phyloP scores from a whole-genome alignment of 2,888 invertebrate genomes.

The Crepidodera aurea region DNA sequence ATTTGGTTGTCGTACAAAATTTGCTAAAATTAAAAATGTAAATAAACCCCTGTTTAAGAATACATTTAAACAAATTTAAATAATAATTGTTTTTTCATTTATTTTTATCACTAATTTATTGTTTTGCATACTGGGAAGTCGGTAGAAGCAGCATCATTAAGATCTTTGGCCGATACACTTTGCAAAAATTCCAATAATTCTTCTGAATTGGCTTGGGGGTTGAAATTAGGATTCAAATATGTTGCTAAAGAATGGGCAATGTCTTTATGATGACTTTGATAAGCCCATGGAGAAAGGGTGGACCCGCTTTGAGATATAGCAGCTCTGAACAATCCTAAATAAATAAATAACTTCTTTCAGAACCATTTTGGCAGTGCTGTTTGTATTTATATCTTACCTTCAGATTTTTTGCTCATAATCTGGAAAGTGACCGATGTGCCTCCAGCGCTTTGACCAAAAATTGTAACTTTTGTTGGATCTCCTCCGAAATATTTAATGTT shows the following conservation, averaged over 20 bases:
- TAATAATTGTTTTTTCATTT: too few relatives aligned
- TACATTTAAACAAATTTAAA: too few relatives aligned
- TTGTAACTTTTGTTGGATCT: constrained; percentile 44
- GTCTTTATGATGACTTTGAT: constrained; percentile 49
- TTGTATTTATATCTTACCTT: too few relatives aligned
- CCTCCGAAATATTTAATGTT: constrained; percentile 48
- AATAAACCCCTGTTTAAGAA: too few relatives aligned
- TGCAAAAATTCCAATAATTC: constrained; percentile 42
- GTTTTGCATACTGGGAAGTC: constrained; percentile 6
- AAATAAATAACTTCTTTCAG: too few relatives aligned
- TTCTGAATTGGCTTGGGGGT: constrained; percentile 33
- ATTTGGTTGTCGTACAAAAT: constrained; percentile 34
- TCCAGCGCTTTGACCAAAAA: constrained; percentile 49
- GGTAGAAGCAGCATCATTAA: constrained; percentile 25
- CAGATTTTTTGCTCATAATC: constrained; percentile 37
- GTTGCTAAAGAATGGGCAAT: constrained; percentile 47
- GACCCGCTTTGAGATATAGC: constrained; percentile 56
- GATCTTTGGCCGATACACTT: constrained; percentile 39
- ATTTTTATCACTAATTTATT: too few relatives aligned
- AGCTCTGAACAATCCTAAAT: constrained; percentile 50
- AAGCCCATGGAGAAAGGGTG: constrained; percentile 56
- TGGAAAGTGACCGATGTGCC: constrained; percentile 43
- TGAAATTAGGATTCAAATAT: constrained; percentile 46
- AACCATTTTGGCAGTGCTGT: too few relatives aligned
- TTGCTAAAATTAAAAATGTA: constrained; percentile 25